Base-by-base conservation (phyloP, 2,797 vertebrate species). In the Enteromius afrohamiltoni region DNA sequence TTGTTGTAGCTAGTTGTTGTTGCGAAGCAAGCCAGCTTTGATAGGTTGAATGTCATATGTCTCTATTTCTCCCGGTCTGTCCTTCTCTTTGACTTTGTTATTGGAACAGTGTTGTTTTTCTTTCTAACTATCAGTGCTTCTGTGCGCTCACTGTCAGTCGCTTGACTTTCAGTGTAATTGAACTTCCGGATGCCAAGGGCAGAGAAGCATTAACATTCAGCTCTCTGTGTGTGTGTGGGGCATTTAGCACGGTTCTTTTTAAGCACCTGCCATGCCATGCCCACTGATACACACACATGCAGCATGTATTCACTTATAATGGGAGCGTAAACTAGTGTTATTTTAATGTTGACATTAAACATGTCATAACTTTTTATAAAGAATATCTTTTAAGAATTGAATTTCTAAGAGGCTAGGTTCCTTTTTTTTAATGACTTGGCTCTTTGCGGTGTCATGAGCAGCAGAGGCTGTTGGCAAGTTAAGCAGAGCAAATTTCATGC, bases 151-250 rank as follows among this genome's bases (percentile, higher is more conserved):
- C 45, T 69, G 34, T 71, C 79, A 64, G 34, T 75, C 26, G 8
- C 73, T 69, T 79, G 83, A 81, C 80, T 83, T 84, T 78, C 55
- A 64, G 82, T 79, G 64, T 79, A 82, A 84, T 86, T 79, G 74
- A 87, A 82, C 78, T 82, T 80, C 62, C 68, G 68, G 74, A 86
- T 75, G 83, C 82, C 45, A 80, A 86, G 75, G 82, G 64, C 58
- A 78, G 68, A 71, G 69, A 77, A 17, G 3, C 34, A 58, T 83
- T 69, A 69, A 69, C 81, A 77, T 77, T 77, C 34, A 53, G 2
- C 26, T 34, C 37, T 60, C 21, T 8, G 31, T 21, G 58, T 55
- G 19, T 68, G 51, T 4, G 73, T 16, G 49, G 11, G 11, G 23
- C 53, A 16, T 6, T 42, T 8, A 60, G 34, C 4, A 23, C 8